Base-by-base conservation (phyloP, 2,888 invertebrate species). In the Trissolcus japonicus region DNA sequence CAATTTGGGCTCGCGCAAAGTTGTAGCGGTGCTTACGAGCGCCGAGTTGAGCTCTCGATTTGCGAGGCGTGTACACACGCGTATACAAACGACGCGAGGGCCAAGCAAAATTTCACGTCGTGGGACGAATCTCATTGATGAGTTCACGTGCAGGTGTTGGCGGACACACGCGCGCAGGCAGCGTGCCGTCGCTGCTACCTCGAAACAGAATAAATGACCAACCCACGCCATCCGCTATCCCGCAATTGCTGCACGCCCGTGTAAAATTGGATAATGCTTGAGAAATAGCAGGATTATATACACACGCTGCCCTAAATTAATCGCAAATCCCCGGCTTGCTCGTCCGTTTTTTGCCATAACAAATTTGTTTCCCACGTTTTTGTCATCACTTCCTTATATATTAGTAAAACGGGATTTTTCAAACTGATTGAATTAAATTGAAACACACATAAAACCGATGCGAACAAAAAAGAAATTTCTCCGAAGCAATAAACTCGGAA, bases 181-280 rank as follows among this genome's bases (percentile, higher is more conserved):
- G 60, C 43, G 53, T 71, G 69, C 73, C 71, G 51, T n/a, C 57
- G 43, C 40, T 46, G 66, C 71, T 69, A 74, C 71, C 76, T 76
- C 69, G 60, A 57, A 69, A 79, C 72, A 48, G 78, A 80, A 79
- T 75, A 79, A 79, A 79, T 69, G 74, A 56, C 63, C 77, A 62
- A 78, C 86, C 86, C 84, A 86, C 86, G 85, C 85, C 83, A 83
- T 85, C 85, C 86, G 86, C 81, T 82, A 82, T 75, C 35, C 76
- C 80, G 80, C 83, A 81, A 81, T 80, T 79, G 80, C 81, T 55
- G 53, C 79, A 80, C 79, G 80, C 78, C 79, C 81, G 79, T 78
- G 81, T 79, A 82, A 83, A 84, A 84, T 84, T 84, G 81, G 82
- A 82, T 81, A 83, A 82, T 81, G 76, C 76, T 59, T 66, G 56